phyloP scores from a whole-genome alignment of 2,888 invertebrate species.

The Gnatocerus cornutus region DNA sequence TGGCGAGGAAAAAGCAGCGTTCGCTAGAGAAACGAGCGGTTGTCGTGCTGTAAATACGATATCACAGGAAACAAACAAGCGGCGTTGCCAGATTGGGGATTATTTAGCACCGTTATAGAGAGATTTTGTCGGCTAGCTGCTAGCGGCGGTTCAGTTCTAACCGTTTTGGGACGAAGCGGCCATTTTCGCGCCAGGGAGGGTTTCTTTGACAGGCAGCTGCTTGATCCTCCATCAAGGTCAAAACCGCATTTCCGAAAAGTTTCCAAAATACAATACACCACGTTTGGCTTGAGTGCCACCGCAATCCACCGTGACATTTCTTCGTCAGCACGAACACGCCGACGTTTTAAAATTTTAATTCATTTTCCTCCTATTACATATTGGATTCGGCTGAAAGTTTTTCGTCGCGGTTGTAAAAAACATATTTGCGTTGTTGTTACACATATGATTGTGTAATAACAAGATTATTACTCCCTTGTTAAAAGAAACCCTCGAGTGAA shows the following conservation, averaged over 20 bases:
- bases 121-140: constrained; percentile 23
- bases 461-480: too few relatives aligned
- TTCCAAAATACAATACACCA: not conserved
- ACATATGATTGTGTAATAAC: too few relatives aligned
- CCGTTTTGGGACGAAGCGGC: not conserved
- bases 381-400: too few relatives aligned
- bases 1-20: constrained; percentile 47
- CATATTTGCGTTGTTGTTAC: too few relatives aligned
- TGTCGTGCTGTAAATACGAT: constrained; percentile 54
- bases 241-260: too few relatives aligned
- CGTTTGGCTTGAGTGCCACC: not conserved
- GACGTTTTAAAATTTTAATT: too few relatives aligned
- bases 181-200: constrained; percentile 2
- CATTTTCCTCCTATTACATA: too few relatives aligned
- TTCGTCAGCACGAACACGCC: not conserved
- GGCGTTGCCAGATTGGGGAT: constrained; percentile 46
- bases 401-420: too few relatives aligned
- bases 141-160: not conserved
- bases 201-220: not conserved
- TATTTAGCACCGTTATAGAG: constrained; percentile 16
- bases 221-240: too few relatives aligned
- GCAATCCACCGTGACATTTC: constrained; percentile 6
- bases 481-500: too few relatives aligned
- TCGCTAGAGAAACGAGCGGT: constrained; percentile 53
- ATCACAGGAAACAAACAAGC: constrained; percentile 59